Evolutionary conservation across 2,888 invertebrate species (phyloP).

Genomic region (Nomada goodeniana): DNA sequence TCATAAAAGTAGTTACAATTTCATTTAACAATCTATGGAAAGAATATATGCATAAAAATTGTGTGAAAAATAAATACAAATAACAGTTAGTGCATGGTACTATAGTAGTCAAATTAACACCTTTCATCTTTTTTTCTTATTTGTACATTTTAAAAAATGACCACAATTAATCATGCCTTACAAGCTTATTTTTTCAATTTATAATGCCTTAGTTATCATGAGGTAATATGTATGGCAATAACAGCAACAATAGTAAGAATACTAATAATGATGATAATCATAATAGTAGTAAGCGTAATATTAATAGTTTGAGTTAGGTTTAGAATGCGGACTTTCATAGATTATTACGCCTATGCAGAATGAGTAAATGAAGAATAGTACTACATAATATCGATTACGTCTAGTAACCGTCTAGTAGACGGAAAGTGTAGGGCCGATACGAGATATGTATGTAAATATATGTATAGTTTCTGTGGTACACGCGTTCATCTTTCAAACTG

Average conservation of each 20-base stretch:
- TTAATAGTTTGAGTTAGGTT: too few relatives aligned
- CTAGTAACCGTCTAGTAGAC: too few relatives aligned
- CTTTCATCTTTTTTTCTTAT: neutral
- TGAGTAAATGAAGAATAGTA: slow-evolving; percentile 2
- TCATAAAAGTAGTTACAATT: too few relatives aligned
- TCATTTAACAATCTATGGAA: too few relatives aligned
- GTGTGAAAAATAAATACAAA: neutral
- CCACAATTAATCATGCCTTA: neutral
- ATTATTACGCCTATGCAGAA: neutral
- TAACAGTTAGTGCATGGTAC: too few relatives aligned
- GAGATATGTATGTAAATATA: neutral
- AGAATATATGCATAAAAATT: neutral
- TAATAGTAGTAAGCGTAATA: neutral
- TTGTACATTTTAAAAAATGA: neutral
- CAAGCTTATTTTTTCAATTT: neutral
- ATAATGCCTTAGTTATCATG: neutral
- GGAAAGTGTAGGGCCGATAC: slow-evolving; percentile 16
- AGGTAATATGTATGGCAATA: neutral
- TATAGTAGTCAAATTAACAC: neutral
- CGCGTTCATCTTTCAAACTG: slow-evolving; percentile 57
- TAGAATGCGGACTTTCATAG: too few relatives aligned
- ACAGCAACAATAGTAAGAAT: neutral
- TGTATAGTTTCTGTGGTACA: slow-evolving; percentile 38
- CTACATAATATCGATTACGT: slow-evolving; percentile 56
- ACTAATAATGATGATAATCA: too few relatives aligned